A percentile compares a stretch with the other conserved stretches of the same genome.
Conservation (phyloP, 2,113 vertebrate species). For the Tapirus terrestris region DNA sequence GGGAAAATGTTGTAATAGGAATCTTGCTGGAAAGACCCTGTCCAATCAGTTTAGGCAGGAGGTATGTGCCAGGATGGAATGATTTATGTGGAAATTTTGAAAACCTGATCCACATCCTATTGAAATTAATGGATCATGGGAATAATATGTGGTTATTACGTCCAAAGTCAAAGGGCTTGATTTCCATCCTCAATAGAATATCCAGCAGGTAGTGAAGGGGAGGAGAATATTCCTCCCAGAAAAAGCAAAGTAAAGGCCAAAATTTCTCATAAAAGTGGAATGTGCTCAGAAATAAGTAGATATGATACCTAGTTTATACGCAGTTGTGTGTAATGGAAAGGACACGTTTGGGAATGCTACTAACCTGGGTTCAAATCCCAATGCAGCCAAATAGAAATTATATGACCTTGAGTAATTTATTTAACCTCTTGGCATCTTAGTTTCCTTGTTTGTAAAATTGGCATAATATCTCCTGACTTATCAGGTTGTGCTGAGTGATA, state of each 20-base stretch:
- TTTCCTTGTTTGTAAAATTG: constrained; percentile 32
- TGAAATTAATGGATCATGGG: constrained; percentile 33
- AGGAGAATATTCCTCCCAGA: constrained; percentile 13
- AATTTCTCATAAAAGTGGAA: background rate
- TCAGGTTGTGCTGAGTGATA: background rate
- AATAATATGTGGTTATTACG: constrained; percentile 5
- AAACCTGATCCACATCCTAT: constrained; percentile 49
- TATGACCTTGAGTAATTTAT: background rate
- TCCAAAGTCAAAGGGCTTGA: constrained; percentile 35
- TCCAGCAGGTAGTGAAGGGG: background rate
- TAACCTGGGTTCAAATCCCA: background rate
- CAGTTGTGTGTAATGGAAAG: background rate
- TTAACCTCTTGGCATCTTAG: background rate
- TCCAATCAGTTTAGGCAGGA: constrained; percentile 48
- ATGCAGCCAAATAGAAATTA: background rate
- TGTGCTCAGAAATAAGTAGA: background rate
- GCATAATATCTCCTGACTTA: background rate
- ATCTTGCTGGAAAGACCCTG: constrained; percentile 21
- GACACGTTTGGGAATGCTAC: background rate
- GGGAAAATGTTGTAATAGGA: constrained; percentile 34
- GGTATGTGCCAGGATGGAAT: constrained; percentile 47
- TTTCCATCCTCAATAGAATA: constrained; percentile 49
- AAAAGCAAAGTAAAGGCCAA: background rate
- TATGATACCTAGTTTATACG: background rate
- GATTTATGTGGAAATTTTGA: constrained; percentile 70